phyloP scores from a whole-genome alignment of 2,797 vertebrate genomes.

The Propithecus perrieri region DNA sequence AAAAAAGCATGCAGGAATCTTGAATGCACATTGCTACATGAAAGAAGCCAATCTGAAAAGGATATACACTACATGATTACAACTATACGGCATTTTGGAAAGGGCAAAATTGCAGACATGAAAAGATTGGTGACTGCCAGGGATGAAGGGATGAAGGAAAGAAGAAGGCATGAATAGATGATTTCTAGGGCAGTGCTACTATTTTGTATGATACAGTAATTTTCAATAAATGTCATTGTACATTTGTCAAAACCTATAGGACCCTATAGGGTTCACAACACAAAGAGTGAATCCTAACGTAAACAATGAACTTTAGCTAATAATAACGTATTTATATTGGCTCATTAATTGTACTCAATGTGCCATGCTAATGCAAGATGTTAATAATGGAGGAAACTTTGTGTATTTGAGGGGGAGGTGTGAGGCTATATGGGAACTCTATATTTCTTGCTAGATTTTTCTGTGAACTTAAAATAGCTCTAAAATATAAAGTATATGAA shows the following conservation, averaged over 20 bases:
- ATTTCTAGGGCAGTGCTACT: background rate
- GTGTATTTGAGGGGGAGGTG: background rate
- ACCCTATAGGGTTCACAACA: background rate
- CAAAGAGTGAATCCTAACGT: background rate
- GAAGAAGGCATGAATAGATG: background rate
- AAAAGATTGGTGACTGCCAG: background rate
- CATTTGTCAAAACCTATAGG: background rate
- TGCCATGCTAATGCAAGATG: background rate
- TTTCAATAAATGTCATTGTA: background rate
- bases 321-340: background rate
- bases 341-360: background rate
- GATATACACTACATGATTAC: background rate
- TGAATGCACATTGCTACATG: background rate
- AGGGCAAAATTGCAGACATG: background rate
- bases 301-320: background rate
- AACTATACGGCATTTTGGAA: background rate
- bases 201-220: background rate
- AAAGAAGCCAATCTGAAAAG: background rate
- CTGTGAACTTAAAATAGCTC: background rate
- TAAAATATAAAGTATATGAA: background rate
- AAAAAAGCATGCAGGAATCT: background rate
- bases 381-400: background rate
- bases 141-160: background rate
- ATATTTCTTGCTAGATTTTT: background rate
- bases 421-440: background rate